Evolutionary conservation across 2,888 invertebrate species (phyloP).

Genomic region (Oasisia sp.): DNA sequence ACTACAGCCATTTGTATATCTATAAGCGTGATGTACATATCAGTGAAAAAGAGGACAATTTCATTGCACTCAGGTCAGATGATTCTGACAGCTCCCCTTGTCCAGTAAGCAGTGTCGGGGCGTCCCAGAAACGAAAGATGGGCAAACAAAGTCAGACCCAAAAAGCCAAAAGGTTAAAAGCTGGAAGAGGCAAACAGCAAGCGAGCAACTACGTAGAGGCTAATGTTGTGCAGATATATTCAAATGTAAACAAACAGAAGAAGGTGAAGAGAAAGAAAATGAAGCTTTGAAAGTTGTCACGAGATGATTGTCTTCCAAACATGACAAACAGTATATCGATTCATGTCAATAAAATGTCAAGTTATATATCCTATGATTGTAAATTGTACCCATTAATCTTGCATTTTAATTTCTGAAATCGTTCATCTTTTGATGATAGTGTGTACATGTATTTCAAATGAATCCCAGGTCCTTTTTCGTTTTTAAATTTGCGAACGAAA

Average conservation of each 20-base stretch:
- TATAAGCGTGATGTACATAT: not conserved
- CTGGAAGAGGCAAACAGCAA: not conserved
- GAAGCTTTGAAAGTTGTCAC: not conserved
- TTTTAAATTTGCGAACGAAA: too few relatives aligned
- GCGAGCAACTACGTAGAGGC: not conserved
- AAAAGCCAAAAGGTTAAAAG: not conserved
- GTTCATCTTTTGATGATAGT: too few relatives aligned
- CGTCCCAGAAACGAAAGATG: not conserved
- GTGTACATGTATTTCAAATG: too few relatives aligned
- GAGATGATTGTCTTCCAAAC: not conserved
- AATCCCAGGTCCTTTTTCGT: too few relatives aligned
- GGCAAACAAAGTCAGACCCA: not conserved
- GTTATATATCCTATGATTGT: not conserved
- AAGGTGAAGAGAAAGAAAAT: not conserved
- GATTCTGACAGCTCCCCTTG: not conserved
- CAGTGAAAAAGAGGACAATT: not conserved
- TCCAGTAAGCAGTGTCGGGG: not conserved
- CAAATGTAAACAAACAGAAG: not conserved
- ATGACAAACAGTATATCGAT: not conserved
- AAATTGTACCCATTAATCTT: too few relatives aligned
- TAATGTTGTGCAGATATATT: not conserved
- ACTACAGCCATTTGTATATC: constrained; percentile 3
- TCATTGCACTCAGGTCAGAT: not conserved
- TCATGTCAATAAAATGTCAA: not conserved
- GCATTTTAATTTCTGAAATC: too few relatives aligned